These are phyloP conservation scores for Pseudachorutes palmiensis DNA, from an alignment of 1,140 invertebrate species.

Conservation along the genomic window DNA sequence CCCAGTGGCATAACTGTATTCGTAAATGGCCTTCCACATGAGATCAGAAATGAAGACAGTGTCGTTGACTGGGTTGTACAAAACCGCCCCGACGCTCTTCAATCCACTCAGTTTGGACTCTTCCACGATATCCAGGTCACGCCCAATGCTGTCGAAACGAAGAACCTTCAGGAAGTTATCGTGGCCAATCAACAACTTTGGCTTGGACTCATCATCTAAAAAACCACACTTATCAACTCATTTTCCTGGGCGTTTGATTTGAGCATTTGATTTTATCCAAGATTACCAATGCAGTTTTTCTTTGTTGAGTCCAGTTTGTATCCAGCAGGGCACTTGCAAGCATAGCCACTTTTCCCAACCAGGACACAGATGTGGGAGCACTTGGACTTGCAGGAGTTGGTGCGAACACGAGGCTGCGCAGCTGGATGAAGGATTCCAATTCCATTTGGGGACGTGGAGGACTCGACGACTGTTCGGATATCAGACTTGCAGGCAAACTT, in stretches of 20 bases:
- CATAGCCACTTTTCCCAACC: conserved; percentile 50
- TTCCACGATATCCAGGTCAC: conserved; percentile 36
- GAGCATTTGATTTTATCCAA: no score
- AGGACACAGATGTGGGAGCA: conserved; percentile 78
- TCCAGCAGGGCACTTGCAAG: conserved; percentile 70
- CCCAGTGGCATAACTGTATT: conserved; percentile 28
- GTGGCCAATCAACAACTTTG: conserved; percentile 41
- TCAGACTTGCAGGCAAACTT: conserved; percentile 44
- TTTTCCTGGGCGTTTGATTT: not conserved
- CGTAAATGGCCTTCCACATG: conserved; percentile 38
- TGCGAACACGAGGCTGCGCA: conserved; percentile 21
- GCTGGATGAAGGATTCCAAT: conserved; percentile 43
- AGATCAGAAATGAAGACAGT: conserved; percentile 39
- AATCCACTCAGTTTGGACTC: conserved; percentile 4
- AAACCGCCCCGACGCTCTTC: conserved; percentile 20
- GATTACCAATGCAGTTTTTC: conserved; percentile 48
- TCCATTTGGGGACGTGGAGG: conserved; percentile 31
- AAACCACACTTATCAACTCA: conserved; percentile 15
- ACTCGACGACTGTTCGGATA: conserved; percentile 1
- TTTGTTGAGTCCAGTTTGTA: conserved; percentile 50
- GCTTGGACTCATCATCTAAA: conserved; percentile 30
- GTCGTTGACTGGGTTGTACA: conserved; percentile 31
- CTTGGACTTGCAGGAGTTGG: conserved; percentile 60
- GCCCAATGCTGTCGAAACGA: conserved; percentile 41
- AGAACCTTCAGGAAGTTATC: conserved; percentile 43